Evolutionary conservation across 2,113 vertebrate genomes (phyloP).

Genomic region (Petaurus breviceps): DNA sequence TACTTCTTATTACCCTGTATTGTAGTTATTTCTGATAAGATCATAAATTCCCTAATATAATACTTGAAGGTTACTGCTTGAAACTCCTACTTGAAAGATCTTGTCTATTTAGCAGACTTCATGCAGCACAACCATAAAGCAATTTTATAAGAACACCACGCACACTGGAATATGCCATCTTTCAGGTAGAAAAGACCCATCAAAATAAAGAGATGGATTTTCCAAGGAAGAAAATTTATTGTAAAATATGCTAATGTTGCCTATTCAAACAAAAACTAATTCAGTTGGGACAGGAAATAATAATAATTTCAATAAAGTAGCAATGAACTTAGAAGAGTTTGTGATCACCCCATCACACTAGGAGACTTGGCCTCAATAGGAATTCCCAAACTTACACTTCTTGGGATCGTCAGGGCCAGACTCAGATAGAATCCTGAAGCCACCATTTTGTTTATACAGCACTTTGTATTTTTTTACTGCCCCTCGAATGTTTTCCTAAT

Average conservation of each 20-base stretch:
- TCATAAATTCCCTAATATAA: not conserved
- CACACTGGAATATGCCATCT: not conserved
- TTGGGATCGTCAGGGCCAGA: not conserved
- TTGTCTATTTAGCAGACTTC: not conserved
- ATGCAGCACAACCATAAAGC: not conserved
- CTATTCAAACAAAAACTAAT: not conserved
- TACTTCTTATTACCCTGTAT: not conserved
- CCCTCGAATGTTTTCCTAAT: not conserved
- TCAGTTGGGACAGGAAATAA: not conserved
- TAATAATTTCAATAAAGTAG: not conserved
- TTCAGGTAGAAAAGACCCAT: not conserved
- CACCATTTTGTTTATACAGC: not conserved
- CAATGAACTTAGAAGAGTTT: not conserved
- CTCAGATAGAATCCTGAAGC: not conserved
- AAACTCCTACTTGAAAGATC: not conserved
- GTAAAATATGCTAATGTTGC: not conserved
- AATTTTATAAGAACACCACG: not conserved
- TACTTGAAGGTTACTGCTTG: not conserved
- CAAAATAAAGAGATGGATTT: not conserved
- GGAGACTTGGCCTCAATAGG: not conserved
- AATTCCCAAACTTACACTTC: not conserved
- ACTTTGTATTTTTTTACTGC: not conserved
- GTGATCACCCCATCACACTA: not conserved
- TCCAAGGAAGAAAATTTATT: not conserved
- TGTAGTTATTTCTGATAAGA: not conserved